These are phyloP conservation scores for Pogonognathellus flavescens DNA, from an alignment of 1,140 invertebrate genomes.

Conservation along the genomic window DNA sequence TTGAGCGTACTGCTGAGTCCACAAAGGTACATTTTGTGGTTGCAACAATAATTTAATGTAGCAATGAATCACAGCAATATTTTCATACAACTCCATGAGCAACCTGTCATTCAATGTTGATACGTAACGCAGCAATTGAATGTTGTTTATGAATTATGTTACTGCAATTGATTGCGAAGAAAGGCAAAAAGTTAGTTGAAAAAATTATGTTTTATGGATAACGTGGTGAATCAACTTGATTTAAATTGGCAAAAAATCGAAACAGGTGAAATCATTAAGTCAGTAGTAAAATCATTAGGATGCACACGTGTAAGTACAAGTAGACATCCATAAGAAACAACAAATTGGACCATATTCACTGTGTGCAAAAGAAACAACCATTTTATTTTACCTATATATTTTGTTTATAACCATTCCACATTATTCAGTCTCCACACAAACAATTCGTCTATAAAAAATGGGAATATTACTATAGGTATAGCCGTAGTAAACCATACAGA, in stretches of 20 bases:
- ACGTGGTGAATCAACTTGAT: not conserved
- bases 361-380: not conserved
- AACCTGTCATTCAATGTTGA: too few species aligned
- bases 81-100: too few species aligned
- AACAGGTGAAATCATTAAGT: constrained; percentile 29
- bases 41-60: too few species aligned
- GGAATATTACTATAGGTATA: too few species aligned
- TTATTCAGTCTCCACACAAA: too few species aligned
- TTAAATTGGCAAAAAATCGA: constrained; percentile 28
- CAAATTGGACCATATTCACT: not conserved
- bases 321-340: not conserved
- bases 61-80: too few species aligned
- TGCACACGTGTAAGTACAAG: not conserved
- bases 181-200: not conserved
- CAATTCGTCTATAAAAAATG: not conserved
- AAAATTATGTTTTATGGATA: not conserved
- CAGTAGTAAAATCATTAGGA: constrained; percentile 1
- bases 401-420: too few species aligned
- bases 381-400: too few species aligned
- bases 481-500: too few species aligned
- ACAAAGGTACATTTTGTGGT: too few species aligned
- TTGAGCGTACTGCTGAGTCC: too few species aligned
- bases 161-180: not conserved
- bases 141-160: not conserved
- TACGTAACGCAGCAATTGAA: too few species aligned